A percentile compares a stretch with the other conserved stretches of the same genome.
Evolutionary conservation across 2,797 vertebrate species (phyloP).

Genomic region (Acanthis flammea): DNA sequence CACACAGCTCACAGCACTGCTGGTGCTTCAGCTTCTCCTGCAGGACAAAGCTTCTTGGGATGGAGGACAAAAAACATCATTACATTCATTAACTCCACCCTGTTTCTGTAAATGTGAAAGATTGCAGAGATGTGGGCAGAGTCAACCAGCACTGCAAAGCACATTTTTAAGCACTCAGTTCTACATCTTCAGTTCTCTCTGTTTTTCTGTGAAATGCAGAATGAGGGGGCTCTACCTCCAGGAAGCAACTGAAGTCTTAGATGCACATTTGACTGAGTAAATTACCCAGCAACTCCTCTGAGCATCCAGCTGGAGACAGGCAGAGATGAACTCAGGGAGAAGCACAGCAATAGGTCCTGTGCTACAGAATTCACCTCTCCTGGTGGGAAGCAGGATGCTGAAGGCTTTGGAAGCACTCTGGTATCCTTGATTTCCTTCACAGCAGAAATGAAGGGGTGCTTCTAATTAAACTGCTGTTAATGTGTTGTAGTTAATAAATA

Average conservation of each 20-base stretch:
- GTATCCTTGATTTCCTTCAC: not conserved
- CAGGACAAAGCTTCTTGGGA: not conserved
- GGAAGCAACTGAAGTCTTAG: not conserved
- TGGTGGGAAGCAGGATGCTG: not conserved
- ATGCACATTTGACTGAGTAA: not conserved
- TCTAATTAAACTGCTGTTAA: not conserved
- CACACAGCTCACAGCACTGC: not conserved
- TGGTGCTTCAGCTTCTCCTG: not conserved
- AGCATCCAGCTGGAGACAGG: not conserved
- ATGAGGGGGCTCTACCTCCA: not conserved
- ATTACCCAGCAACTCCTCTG: not conserved
- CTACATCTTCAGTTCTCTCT: not conserved
- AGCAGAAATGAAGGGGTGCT: not conserved
- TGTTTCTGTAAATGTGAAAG: not conserved
- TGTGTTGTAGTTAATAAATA: not conserved
- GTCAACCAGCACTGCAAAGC: not conserved
- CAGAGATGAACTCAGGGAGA: not conserved
- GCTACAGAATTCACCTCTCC: not conserved
- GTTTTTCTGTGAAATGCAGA: not conserved
- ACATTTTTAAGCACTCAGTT: not conserved
- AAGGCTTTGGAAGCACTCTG: not conserved
- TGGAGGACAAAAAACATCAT: not conserved
- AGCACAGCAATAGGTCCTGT: not conserved
- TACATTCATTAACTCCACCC: not conserved
- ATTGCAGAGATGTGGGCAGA: not conserved